Conservation (phyloP, 2,888 invertebrate genomes). For the Nymphalis polychloros region DNA sequence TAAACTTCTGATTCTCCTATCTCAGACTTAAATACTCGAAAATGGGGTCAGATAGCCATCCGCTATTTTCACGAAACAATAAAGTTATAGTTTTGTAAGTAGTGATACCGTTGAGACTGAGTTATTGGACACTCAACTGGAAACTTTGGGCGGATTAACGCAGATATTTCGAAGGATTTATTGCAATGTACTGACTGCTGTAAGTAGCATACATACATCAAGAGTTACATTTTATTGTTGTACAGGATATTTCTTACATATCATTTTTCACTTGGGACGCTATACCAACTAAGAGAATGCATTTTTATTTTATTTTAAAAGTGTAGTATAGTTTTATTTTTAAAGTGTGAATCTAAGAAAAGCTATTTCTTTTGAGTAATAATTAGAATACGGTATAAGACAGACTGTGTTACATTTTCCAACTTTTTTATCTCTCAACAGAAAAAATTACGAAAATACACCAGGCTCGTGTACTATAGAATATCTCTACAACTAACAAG, state of each 20-base stretch:
- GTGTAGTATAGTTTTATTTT: no score
- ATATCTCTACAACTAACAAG: no score
- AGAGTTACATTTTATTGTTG: neutral
- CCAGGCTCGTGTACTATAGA: no score
- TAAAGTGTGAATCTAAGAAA: no score
- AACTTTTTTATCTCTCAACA: no score
- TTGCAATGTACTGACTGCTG: slow-evolving; percentile 54
- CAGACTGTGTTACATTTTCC: no score
- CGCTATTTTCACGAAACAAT: slow-evolving; percentile 57
- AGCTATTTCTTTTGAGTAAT: no score
- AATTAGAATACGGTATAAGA: no score
- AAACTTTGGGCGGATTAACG: slow-evolving; percentile 61
- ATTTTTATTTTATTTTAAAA: no score
- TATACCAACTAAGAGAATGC: no score
- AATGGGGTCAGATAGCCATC: slow-evolving; percentile 52
- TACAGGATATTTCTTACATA: neutral
- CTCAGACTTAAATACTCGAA: slow-evolving; percentile 45
- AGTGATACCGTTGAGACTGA: slow-evolving; percentile 50
- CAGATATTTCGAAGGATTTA: slow-evolving; percentile 61
- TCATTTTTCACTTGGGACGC: no score
- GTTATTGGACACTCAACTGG: slow-evolving; percentile 57
- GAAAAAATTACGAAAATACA: no score
- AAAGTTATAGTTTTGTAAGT: slow-evolving; percentile 47
- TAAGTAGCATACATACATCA: neutral
- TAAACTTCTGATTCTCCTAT: slow-evolving; percentile 39